These are phyloP conservation scores for Apteryx owenii DNA, from an alignment of 2,113 vertebrate genomes.

Conservation along the genomic window DNA sequence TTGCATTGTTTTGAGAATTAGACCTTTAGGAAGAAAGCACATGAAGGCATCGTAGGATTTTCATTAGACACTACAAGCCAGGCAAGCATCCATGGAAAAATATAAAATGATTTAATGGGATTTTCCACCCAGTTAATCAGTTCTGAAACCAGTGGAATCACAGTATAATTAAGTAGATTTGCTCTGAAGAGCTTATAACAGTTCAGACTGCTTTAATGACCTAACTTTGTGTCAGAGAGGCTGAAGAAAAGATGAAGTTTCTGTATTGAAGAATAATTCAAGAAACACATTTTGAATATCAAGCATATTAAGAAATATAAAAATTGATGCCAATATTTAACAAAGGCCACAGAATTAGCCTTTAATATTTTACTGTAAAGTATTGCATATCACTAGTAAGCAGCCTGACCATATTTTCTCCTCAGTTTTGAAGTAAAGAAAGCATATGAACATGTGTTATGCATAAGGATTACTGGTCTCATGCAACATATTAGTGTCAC, in stretches of 20 bases:
- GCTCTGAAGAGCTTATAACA: constrained; percentile 50
- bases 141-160: constrained; percentile 63
- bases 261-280: neutral
- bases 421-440: constrained; percentile 56
- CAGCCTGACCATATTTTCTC: constrained; percentile 35
- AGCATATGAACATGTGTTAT: constrained; percentile 35
- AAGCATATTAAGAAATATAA: neutral
- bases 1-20: neutral
- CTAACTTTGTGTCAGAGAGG: neutral
- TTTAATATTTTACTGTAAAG: constrained; percentile 34
- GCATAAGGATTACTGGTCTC: constrained; percentile 52
- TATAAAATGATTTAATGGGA: constrained; percentile 62
- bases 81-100: constrained; percentile 70
- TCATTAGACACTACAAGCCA: constrained; percentile 29
- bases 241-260: neutral
- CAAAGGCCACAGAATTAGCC: neutral
- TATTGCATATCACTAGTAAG: constrained; percentile 41
- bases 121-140: constrained; percentile 73
- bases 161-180: constrained; percentile 46
- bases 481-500: constrained; percentile 1
- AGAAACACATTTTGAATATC: neutral
- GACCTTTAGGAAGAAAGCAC: constrained; percentile 21
- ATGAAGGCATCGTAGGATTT: neutral
- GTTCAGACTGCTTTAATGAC: constrained; percentile 56
- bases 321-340: neutral